Conservation (phyloP, 23 tunicate genomes). For the Clavelina lepadiformis region DNA sequence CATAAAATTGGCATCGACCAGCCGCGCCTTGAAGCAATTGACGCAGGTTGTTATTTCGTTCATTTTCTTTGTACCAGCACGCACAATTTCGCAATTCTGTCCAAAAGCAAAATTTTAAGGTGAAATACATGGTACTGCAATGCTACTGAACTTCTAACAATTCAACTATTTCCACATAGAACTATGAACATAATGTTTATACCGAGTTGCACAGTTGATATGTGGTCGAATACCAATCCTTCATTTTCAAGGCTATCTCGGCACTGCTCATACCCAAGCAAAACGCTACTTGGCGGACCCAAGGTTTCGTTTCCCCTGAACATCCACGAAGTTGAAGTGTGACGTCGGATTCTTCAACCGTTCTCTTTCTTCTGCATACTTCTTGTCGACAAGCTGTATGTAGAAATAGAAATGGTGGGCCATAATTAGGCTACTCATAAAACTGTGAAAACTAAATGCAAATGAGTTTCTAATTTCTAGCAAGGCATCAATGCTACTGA, state of each 20-base stretch:
- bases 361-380: conserved; percentile 30
- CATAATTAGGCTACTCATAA: too few relatives aligned
- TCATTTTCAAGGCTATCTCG: conserved; percentile 16
- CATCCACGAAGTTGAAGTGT: conserved; percentile 29
- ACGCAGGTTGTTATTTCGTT: conserved; percentile 12
- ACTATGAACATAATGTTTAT: background rate
- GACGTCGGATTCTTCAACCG: conserved; percentile 6
- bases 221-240: conserved; percentile 25
- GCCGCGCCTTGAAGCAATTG: conserved; percentile 4
- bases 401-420: too few relatives aligned
- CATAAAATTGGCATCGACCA: background rate
- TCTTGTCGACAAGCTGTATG: conserved; percentile 40
- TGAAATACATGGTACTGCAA: too few relatives aligned
- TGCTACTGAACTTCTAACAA: too few relatives aligned
- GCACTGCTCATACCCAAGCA: conserved; percentile 18
- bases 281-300: conserved; percentile 48
- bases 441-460: too few relatives aligned
- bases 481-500: too few relatives aligned
- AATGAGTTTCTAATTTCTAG: too few relatives aligned
- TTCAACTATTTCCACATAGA: too few relatives aligned
- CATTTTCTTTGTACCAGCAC: background rate
- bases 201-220: conserved; percentile 29
- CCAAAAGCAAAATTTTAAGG: background rate
- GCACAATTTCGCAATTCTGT: conserved; percentile 10
- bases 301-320: conserved; percentile 24